Conservation (phyloP, 2,888 invertebrate species). For the Tetheella fluctuosa region DNA sequence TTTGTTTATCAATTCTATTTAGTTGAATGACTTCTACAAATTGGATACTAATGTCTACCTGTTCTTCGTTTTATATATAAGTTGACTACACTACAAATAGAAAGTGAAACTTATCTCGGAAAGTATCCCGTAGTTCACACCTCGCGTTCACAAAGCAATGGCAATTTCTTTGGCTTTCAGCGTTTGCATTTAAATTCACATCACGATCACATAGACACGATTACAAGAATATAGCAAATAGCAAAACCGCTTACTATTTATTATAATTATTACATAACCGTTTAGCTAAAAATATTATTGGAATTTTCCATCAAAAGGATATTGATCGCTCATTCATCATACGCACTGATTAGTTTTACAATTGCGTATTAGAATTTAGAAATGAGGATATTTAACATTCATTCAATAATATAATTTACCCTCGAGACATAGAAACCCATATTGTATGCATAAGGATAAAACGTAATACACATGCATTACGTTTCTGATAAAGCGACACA, state of each 20-base stretch:
- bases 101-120: constrained; percentile 4
- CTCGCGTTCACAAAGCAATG: constrained; percentile 4
- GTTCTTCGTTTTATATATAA: not conserved
- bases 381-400: constrained; percentile 30
- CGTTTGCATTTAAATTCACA: constrained; percentile 8
- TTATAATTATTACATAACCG: not conserved
- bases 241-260: constrained; percentile 7
- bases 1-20: not conserved
- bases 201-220: constrained; percentile 9
- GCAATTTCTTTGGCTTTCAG: constrained; percentile 4
- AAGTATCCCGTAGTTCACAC: constrained; percentile 8
- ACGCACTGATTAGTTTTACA: not conserved
- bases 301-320: constrained; percentile 6
- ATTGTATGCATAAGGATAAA: constrained; percentile 30
- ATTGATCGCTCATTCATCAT: not conserved
- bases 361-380: constrained; percentile 30
- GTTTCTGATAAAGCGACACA: constrained; percentile 49
- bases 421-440: constrained; percentile 51
- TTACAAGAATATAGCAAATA: not conserved
- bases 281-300: not conserved
- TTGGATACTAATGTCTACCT: too few species aligned
- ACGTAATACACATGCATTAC: constrained; percentile 28
- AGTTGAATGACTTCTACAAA: not conserved
- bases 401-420: constrained; percentile 43
- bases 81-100: not conserved